Evolutionary conservation across 2,113 vertebrate species (phyloP).

Genomic region (Leptodactylus fuscus): DNA sequence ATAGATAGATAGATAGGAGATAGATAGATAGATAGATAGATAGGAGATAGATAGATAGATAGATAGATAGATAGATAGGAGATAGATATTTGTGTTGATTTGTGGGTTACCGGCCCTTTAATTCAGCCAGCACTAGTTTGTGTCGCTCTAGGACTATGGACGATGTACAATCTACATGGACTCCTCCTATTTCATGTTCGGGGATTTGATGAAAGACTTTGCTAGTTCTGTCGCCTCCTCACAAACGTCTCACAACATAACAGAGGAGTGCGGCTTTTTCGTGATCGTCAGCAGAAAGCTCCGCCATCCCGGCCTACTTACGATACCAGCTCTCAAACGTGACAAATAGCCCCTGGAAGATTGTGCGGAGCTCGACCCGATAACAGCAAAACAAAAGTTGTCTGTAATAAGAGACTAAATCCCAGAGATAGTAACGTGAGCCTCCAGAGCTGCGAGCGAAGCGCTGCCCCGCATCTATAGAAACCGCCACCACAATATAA

Average conservation of each 20-base stretch:
- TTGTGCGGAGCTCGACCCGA: background rate
- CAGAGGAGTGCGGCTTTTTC: background rate
- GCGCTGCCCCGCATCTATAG: constrained; percentile 3
- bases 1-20: too few relatives aligned
- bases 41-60: too few relatives aligned
- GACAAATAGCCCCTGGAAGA: constrained; percentile 42
- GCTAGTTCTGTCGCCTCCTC: background rate
- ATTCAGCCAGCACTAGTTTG: background rate
- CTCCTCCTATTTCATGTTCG: constrained; percentile 19
- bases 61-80: too few relatives aligned
- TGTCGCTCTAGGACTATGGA: too few relatives aligned
- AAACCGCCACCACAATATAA: too few relatives aligned
- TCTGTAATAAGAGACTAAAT: constrained; percentile 14
- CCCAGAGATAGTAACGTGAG: background rate
- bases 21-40: too few relatives aligned
- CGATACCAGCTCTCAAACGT: constrained; percentile 13
- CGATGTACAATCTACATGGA: background rate
- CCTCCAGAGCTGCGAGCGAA: background rate
- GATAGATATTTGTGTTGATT: too few relatives aligned
- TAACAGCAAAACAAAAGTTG: constrained; percentile 7
- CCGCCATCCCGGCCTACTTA: constrained; percentile 41
- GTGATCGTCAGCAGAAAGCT: constrained; percentile 25
- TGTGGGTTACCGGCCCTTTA: background rate
- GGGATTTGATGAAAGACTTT: constrained; percentile 27
- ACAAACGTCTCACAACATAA: background rate